phyloP scores from a whole-genome alignment of 2,113 vertebrate genomes.

The Columba janthina region DNA sequence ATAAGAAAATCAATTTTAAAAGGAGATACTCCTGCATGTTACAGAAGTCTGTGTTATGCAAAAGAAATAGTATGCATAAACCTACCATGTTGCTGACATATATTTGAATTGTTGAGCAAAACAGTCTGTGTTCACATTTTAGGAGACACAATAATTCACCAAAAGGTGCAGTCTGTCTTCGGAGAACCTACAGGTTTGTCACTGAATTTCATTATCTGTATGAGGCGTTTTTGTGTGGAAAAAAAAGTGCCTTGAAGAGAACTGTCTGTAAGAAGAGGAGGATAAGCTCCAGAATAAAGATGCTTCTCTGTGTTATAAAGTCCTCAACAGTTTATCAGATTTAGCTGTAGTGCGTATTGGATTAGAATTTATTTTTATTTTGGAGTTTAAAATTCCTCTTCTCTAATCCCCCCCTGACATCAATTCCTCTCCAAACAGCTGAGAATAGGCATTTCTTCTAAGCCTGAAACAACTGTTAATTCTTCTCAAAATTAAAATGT shows the following conservation, averaged over 20 bases:
- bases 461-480: neutral
- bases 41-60: neutral
- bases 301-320: neutral
- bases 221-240: neutral
- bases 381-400: neutral
- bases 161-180: conserved; percentile 31
- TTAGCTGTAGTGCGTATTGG: neutral
- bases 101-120: conserved; percentile 52
- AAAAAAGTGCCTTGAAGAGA: neutral
- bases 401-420: neutral
- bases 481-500: neutral
- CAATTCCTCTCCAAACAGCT: neutral
- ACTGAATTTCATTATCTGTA: conserved; percentile 34
- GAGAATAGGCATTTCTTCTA: neutral
- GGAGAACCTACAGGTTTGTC: conserved; percentile 35
- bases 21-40: neutral
- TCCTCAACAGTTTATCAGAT: neutral
- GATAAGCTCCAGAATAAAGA: neutral
- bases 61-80: conserved; percentile 21
- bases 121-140: neutral
- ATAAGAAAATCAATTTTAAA: neutral
- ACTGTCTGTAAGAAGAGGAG: neutral
- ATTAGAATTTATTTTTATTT: neutral
- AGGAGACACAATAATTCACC: conserved; percentile 31
- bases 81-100: conserved; percentile 12